A percentile compares a stretch with the other conserved stretches of the same genome.
Conservation (phyloP, 2,797 vertebrate genomes). For the Labroides dimidiatus region DNA sequence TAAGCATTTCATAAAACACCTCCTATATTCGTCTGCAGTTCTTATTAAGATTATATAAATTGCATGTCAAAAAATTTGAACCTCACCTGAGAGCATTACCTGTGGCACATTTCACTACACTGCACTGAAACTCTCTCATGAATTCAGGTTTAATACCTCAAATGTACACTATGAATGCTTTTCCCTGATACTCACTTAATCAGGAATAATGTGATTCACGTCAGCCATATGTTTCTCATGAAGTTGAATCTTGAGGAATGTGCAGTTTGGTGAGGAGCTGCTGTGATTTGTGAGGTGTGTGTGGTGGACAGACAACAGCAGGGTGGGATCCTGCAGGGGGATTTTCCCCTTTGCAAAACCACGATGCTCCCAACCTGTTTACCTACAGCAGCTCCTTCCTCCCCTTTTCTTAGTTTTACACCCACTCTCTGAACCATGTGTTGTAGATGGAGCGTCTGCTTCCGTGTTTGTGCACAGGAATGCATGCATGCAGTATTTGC, state of each 20-base stretch:
- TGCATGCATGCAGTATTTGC: slow-evolving; percentile 62
- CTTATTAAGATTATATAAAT: background rate
- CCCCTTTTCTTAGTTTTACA: slow-evolving; percentile 60
- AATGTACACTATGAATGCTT: slow-evolving; percentile 74
- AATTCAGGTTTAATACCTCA: slow-evolving; percentile 54
- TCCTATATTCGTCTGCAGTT: too few species aligned
- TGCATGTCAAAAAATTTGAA: slow-evolving; percentile 30
- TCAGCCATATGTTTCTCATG: slow-evolving; percentile 84
- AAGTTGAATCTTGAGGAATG: slow-evolving; percentile 83
- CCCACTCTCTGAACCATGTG: slow-evolving; percentile 60
- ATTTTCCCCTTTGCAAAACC: slow-evolving; percentile 53
- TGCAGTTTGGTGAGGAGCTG: slow-evolving; percentile 80
- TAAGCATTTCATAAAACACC: too few species aligned
- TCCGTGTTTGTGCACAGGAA: slow-evolving; percentile 60
- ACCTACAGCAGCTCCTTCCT: slow-evolving; percentile 62
- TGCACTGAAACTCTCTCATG: slow-evolving; percentile 30
- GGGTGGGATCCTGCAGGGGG: slow-evolving; percentile 63
- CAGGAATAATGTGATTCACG: slow-evolving; percentile 79
- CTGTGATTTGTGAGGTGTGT: slow-evolving; percentile 84
- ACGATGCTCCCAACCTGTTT: slow-evolving; percentile 68
- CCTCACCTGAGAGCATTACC: slow-evolving; percentile 23
- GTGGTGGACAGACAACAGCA: slow-evolving; percentile 74
- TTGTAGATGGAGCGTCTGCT: slow-evolving; percentile 63
- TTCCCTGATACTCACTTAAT: slow-evolving; percentile 73
- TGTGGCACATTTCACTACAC: slow-evolving; percentile 15